Conservation (phyloP, 2,797 vertebrate species). For the Clarias laeviceps region DNA sequence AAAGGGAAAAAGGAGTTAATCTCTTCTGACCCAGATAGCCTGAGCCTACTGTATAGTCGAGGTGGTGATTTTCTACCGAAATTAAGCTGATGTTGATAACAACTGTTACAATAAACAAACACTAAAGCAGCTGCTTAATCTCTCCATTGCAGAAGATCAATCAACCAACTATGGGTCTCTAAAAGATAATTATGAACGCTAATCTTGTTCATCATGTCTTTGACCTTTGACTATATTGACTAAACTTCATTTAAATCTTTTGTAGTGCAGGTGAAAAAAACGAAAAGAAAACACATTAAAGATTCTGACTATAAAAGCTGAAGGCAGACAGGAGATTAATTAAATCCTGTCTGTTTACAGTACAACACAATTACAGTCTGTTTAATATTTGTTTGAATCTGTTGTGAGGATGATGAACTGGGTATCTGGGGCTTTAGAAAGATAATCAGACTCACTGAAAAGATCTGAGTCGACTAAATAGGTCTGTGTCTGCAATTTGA, state of each 20-base stretch:
- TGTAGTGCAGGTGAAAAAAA: background rate
- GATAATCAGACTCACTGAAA: conserved; percentile 34
- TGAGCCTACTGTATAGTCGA: background rate
- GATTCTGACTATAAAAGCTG: background rate
- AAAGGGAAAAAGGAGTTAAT: background rate
- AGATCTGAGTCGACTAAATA: conserved; percentile 20
- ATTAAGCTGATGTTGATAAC: background rate
- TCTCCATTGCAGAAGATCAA: background rate
- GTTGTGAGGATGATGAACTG: conserved; percentile 23
- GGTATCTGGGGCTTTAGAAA: conserved; percentile 30
- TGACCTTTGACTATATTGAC: conserved; percentile 1
- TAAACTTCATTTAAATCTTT: background rate
- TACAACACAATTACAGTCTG: conserved; percentile 21
- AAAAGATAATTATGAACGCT: too few relatives aligned
- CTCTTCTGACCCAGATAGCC: background rate
- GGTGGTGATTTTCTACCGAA: background rate
- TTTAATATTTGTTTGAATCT: conserved; percentile 31
- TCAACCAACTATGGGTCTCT: background rate
- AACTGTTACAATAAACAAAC: background rate
- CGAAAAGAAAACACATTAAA: background rate
- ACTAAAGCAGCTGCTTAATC: background rate
- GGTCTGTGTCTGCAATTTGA: conserved; percentile 35
- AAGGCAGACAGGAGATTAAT: background rate
- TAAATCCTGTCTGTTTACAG: conserved; percentile 16
- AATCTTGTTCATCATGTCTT: background rate